phyloP scores from a whole-genome alignment of 2,797 vertebrate species.

The Phrynocephalus forsythii region DNA sequence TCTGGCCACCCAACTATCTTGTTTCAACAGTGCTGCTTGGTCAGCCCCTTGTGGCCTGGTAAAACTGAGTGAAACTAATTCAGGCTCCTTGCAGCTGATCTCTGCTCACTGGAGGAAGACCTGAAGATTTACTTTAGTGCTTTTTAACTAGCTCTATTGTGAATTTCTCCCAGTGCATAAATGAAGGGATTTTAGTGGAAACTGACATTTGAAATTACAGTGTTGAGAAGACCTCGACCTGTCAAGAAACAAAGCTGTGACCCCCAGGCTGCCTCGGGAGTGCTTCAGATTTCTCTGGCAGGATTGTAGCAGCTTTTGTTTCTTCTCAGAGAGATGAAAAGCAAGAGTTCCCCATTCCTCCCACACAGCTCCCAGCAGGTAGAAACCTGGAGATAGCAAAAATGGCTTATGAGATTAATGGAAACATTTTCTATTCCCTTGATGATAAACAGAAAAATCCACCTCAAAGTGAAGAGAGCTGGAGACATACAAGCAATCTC shows the following conservation, averaged over 20 bases:
- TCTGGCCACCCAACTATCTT: background rate
- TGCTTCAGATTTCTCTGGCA: slow-evolving; percentile 28
- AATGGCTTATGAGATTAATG: slow-evolving; percentile 41
- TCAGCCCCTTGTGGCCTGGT: background rate
- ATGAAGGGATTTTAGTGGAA: slow-evolving; percentile 25
- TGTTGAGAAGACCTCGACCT: slow-evolving; percentile 38
- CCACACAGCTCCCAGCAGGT: slow-evolving; percentile 28
- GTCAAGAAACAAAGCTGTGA: slow-evolving; percentile 48
- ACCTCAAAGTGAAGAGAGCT: background rate
- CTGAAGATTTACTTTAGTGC: background rate
- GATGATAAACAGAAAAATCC: background rate
- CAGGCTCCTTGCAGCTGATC: background rate
- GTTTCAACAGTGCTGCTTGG: background rate
- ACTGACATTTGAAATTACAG: slow-evolving; percentile 43
- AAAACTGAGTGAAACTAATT: background rate
- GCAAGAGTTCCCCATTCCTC: slow-evolving; percentile 30
- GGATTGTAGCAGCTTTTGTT: slow-evolving; percentile 28
- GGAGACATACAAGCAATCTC: background rate
- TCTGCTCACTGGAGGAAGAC: slow-evolving; percentile 18
- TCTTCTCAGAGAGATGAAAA: slow-evolving; percentile 22
- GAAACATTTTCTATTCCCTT: slow-evolving; percentile 25
- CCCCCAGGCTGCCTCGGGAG: slow-evolving; percentile 46
- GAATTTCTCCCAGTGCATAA: slow-evolving; percentile 23
- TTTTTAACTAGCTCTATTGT: slow-evolving; percentile 24
- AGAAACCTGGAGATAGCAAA: background rate